phyloP scores from a whole-genome alignment of 2,797 vertebrate species.

The Danio choprae region DNA sequence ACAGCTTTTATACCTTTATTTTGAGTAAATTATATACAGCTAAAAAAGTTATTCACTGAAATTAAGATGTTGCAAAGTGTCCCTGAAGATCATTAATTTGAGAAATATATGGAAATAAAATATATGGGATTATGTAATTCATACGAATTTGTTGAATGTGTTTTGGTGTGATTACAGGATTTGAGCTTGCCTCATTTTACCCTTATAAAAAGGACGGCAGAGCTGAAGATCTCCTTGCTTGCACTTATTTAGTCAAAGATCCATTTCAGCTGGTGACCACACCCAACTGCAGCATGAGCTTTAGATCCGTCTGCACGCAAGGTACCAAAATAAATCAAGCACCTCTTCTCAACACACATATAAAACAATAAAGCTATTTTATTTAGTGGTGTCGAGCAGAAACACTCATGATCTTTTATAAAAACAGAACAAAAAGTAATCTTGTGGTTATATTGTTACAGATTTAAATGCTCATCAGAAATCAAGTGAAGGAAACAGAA shows the following conservation, averaged over 20 bases:
- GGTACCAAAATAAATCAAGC: slow-evolving; percentile 62
- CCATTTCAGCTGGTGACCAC: slow-evolving; percentile 66
- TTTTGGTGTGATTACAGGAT: slow-evolving; percentile 5
- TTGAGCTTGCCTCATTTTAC: neutral
- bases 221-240: slow-evolving; percentile 42
- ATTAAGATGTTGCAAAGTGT: neutral
- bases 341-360: neutral
- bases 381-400: neutral
- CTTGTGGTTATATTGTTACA: neutral
- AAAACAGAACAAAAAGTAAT: neutral
- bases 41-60: neutral
- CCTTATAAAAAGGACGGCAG: neutral
- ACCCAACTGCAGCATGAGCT: slow-evolving; percentile 67
- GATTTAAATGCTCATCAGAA: neutral
- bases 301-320: slow-evolving; percentile 72
- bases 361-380: neutral
- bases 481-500: neutral
- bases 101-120: neutral
- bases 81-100: neutral
- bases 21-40: neutral
- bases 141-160: neutral
- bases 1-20: too few species aligned
- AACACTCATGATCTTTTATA: neutral
- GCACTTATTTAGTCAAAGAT: slow-evolving; percentile 70
- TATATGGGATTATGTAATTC: neutral